Evolutionary conservation across 2,888 invertebrate species (phyloP).

Genomic region (Tenthredo mesomela): DNA sequence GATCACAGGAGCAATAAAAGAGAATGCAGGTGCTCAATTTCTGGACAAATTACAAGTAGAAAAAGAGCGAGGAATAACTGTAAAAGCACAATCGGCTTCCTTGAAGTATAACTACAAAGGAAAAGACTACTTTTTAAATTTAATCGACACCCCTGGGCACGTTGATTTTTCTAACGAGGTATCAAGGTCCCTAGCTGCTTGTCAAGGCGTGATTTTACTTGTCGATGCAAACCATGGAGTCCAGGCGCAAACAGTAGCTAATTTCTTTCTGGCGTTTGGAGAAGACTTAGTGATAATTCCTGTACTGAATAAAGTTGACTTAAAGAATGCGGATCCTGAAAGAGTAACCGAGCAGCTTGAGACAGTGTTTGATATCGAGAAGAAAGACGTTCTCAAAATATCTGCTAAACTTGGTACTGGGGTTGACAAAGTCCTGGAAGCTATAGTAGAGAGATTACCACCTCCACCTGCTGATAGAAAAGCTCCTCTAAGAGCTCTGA

Average conservation of each 20-base stretch:
- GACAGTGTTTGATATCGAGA: conserved; percentile 89
- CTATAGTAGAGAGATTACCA: conserved; percentile 89
- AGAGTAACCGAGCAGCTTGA: conserved; percentile 89
- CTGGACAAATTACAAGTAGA: conserved; percentile 93
- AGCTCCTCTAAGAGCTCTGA: conserved; percentile 87
- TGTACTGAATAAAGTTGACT: conserved; percentile 97
- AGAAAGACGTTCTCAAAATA: conserved; percentile 86
- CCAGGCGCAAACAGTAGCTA: conserved; percentile 99
- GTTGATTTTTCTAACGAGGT: conserved; percentile 99
- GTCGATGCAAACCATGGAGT: conserved; percentile 98
- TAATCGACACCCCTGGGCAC: conserved; percentile 99
- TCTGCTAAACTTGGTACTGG: conserved; percentile 97
- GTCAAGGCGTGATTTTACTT: conserved; percentile 96
- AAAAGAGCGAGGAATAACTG: conserved; percentile 97
- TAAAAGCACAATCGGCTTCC: conserved; percentile 98
- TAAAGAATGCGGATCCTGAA: conserved; percentile 94
- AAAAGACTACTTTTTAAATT: conserved; percentile 90
- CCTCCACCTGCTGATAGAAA: conserved; percentile 83
- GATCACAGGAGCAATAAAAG: conserved; percentile 90
- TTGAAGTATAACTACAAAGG: conserved; percentile 87
- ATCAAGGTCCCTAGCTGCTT: conserved; percentile 93
- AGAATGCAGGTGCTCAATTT: conserved; percentile 85
- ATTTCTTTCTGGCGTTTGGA: conserved; percentile 94
- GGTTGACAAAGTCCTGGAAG: conserved; percentile 87
- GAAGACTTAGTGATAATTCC: conserved; percentile 92